These are phyloP conservation scores for Drosophila kohkoa DNA, from an alignment of 1,140 invertebrate genomes.

Conservation along the genomic window DNA sequence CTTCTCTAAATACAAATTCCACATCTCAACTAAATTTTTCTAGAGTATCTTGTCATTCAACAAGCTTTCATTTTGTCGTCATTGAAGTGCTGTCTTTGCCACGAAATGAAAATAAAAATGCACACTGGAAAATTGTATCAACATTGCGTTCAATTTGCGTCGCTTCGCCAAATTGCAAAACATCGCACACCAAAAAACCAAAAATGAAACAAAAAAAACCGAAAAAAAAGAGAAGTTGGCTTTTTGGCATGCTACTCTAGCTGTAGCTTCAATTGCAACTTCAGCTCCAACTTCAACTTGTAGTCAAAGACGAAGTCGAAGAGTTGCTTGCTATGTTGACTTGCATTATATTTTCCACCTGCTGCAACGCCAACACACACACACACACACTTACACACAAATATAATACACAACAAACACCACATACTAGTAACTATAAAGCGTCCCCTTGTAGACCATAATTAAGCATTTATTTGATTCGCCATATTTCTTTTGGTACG, in stretches of 20 bases:
- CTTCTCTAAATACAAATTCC: no score
- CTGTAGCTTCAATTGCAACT: conserved; percentile 40
- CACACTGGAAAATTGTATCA: conserved; percentile 69
- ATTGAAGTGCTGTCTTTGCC: conserved; percentile 33
- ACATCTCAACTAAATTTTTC: neutral
- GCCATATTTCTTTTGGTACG: conserved; percentile 75
- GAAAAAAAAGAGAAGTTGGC: conserved; percentile 37
- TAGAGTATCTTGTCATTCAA: neutral
- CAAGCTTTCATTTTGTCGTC: neutral
- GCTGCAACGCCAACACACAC: conserved; percentile 66
- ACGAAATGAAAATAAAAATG: conserved; percentile 45
- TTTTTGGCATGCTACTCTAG: conserved; percentile 39
- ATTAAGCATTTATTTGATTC: conserved; percentile 84
- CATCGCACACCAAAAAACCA: conserved; percentile 1
- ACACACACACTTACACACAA: conserved; percentile 18
- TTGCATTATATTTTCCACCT: conserved; percentile 79
- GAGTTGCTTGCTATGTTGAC: conserved; percentile 67
- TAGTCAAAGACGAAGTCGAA: conserved; percentile 19
- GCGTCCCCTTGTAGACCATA: conserved; percentile 66
- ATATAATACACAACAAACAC: neutral
- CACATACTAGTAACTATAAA: conserved; percentile 10
- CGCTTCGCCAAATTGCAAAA: conserved; percentile 75
- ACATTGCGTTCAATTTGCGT: conserved; percentile 71
- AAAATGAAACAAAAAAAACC: conserved; percentile 1
- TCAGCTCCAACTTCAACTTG: conserved; percentile 28